Conservation (phyloP, 2,113 vertebrate species). For the Merops nubicus region DNA sequence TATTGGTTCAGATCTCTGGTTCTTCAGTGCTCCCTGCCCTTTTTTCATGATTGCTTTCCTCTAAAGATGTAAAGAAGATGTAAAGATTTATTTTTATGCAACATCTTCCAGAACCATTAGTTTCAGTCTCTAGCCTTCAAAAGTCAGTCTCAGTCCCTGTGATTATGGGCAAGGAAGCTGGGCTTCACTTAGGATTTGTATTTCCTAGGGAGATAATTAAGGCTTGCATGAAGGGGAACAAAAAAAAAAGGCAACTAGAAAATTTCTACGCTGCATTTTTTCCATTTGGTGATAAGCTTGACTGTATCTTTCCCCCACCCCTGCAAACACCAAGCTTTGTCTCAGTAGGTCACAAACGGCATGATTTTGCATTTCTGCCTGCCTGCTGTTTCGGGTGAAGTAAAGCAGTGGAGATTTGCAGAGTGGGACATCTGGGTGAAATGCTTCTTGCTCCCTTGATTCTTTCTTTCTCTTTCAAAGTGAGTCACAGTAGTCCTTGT, state of each 20-base stretch:
- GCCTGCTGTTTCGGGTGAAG: not conserved
- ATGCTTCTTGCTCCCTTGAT: not conserved
- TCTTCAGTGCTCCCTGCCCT: not conserved
- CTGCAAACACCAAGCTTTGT: conserved; percentile 18
- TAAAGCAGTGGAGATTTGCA: conserved; percentile 11
- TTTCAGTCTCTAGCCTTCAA: not conserved
- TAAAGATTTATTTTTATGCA: not conserved
- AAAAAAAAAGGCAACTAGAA: not conserved
- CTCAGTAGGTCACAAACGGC: conserved; percentile 15
- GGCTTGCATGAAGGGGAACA: not conserved
- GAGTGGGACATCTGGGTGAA: not conserved
- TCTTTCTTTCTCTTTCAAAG: conserved; percentile 69
- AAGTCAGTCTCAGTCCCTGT: not conserved
- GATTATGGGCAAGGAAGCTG: not conserved
- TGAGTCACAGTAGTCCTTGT: conserved; percentile 26
- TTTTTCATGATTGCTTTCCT: not conserved
- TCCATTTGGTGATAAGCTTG: conserved; percentile 9
- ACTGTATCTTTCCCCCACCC: conserved; percentile 8
- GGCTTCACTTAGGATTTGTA: not conserved
- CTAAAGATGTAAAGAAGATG: too few relatives aligned
- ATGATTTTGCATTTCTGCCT: conserved; percentile 62
- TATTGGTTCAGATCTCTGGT: not conserved
- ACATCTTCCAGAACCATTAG: not conserved
- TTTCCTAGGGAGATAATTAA: not conserved
- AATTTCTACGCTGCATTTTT: conserved; percentile 15